Conservation (phyloP, 2,113 vertebrate species). For the Donacobius atricapilla region DNA sequence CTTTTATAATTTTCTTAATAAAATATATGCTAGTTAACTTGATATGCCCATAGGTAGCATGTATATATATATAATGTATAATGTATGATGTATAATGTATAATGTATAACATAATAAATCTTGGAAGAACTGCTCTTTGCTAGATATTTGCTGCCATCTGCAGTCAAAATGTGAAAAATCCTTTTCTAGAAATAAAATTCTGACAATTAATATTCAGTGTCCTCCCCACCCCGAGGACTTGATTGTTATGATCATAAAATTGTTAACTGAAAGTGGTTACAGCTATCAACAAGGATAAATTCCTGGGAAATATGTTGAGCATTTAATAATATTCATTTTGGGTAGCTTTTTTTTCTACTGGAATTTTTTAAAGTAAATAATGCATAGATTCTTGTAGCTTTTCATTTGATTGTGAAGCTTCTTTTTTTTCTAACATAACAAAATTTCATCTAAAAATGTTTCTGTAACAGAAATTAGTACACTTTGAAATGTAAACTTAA, state of each 20-base stretch:
- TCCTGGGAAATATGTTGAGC: not conserved
- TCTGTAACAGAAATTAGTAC: not conserved
- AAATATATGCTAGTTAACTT: not conserved
- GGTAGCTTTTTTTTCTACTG: not conserved
- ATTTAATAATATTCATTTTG: not conserved
- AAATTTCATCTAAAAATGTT: not conserved
- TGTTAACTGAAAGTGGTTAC: not conserved
- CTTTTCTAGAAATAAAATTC: not conserved
- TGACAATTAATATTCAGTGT: not conserved
- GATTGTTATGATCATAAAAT: not conserved
- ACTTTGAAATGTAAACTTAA: not conserved
- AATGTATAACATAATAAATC: not conserved
- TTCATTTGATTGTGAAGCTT: not conserved
- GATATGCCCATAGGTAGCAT: not conserved
- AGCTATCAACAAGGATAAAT: not conserved
- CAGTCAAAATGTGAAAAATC: not conserved
- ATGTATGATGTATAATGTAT: not conserved
- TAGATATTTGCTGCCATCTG: constrained; percentile 59
- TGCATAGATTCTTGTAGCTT: not conserved
- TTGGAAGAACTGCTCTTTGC: not conserved
- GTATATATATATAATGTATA: not conserved
- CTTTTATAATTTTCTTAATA: not conserved
- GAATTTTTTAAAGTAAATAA: not conserved
- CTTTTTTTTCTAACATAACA: not conserved
- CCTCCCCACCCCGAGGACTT: fast-evolving